Evolutionary conservation across 2,888 invertebrate species (phyloP), one percentile per base, ranked within the genome.

Genomic region (Octodonta nipae): DNA sequence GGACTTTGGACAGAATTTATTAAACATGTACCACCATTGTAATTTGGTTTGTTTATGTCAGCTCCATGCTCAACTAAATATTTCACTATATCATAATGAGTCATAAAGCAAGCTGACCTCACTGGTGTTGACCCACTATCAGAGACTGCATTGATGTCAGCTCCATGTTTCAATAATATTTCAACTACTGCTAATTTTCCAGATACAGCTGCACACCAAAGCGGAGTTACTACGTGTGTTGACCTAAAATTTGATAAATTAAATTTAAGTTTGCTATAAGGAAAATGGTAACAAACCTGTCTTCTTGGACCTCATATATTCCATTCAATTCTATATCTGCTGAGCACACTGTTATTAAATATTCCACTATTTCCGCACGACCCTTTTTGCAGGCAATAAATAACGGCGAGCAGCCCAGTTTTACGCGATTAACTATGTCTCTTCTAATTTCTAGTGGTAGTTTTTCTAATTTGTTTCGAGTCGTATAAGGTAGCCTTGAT

Each of bases 191-290:
- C 67, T 8, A 87, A 58, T 45, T 79, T 78, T 8, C 88, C 88
- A 4, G 83, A 78, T 2, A 91, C 91, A 3, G 88, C 83, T 2
- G 91, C 88, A 64, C 83, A 83, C 92, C 92, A 92, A 36, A 92
- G 65, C 15, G 91, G 88, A 8, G 88, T 86, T 2, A 86, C 89
- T 50, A 70, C 70, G 64, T 89, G 89, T 43, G 74, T 72, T 16
- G 78, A 73, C 49, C 71, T 64, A 41, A 43, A 54, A 45, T 29
- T 26, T 28, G 17, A 6, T 6, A 5, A 17, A 17, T 17, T 5
- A 17, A 17, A 17, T 17, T 17, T n/a, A n/a, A n/a, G n/a, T n/a
- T n/a, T n/a, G n/a, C n/a, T n/a, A n/a, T n/a, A n/a, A 34, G 3
- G 8, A 8, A 13, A 26, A 16, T 13, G 28, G 14, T 12, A 15